Evolutionary conservation across 2,888 invertebrate genomes (phyloP), one percentile per base, ranked within the genome.

Genomic region (Drosophila maculinotata): DNA sequence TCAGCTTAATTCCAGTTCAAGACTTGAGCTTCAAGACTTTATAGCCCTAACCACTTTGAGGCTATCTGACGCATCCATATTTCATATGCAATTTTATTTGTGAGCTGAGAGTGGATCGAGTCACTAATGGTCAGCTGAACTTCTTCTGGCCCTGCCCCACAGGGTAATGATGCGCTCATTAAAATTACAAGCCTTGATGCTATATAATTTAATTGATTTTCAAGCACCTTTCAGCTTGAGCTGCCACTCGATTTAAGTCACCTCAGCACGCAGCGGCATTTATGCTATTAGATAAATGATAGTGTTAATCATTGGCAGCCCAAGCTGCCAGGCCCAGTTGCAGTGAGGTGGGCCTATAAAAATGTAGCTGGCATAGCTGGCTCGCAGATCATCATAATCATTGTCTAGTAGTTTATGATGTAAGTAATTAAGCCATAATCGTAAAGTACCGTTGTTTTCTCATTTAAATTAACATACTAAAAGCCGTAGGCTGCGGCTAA

Each of bases 351-450:
- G 17, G 10, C 51, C 53, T 25, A 71, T 71, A 62, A 76, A 76
- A 76, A 69, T 63, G 56, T 39, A 35, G 42, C 41, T 15, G 51
- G 71, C 44, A 54, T 58, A n/a, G n/a, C 58, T 57, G 42, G 52
- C 35, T 33, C 47, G 30, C 42, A 60, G 57, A 76, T 63, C 54
- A 64, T 52, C 42, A 56, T 60, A 39, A 52, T 57, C 66, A 63
- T 65, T 67, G 62, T 58, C 67, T 25, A 36, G 45, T 57, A 56
- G 54, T 87, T 76, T 68, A 79, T 82, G 68, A 69, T 78, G 76
- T 81, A 68, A 71, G 79, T 76, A 87, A 85, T 85, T 87, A 87
- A 85, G 85, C 85, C 76, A 88, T 85, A 88, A 88, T 88, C 88
- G 76, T 88, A 75, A 85, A 88, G 62, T 69, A 60, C 88, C 88